These are phyloP conservation scores for Glomeris maerens DNA, from an alignment of 1,140 invertebrate genomes.

Conservation along the genomic window DNA sequence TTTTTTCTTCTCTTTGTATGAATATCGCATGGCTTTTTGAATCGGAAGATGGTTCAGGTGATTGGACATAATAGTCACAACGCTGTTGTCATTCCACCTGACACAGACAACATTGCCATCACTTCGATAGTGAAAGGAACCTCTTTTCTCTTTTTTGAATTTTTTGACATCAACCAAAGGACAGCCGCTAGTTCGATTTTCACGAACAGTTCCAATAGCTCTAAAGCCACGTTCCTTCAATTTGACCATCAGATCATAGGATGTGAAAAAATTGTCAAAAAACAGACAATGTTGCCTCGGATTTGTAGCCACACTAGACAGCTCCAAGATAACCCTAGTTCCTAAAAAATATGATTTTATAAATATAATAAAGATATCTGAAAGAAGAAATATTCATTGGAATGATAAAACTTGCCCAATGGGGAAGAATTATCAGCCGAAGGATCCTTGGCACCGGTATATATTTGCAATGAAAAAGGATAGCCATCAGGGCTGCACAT, in stretches of 20 bases:
- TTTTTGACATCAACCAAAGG: neutral
- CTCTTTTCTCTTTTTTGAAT: neutral
- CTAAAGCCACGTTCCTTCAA: neutral
- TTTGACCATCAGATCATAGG: constrained; percentile 5
- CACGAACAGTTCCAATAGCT: neutral
- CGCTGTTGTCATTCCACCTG: neutral
- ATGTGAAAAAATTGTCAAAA: constrained; percentile 9
- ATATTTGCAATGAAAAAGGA: constrained; percentile 9
- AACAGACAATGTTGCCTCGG: neutral
- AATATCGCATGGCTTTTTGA: neutral
- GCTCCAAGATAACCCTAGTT: neutral
- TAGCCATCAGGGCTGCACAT: constrained; percentile 11
- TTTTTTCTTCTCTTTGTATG: neutral
- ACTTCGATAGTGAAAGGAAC: neutral
- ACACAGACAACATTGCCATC: neutral
- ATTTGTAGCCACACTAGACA: no score
- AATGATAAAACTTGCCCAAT: neutral
- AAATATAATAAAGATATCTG: neutral
- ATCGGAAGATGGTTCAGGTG: neutral
- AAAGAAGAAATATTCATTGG: neutral
- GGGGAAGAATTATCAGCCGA: neutral
- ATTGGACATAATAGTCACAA: neutral
- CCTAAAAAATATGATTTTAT: neutral
- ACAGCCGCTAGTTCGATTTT: neutral
- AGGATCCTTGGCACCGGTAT: neutral